Percentiles rank a stretch among this genome's conserved stretches.
phyloP scores from a whole-genome alignment of 2,888 invertebrate species.

The Clitarchus hookeri region DNA sequence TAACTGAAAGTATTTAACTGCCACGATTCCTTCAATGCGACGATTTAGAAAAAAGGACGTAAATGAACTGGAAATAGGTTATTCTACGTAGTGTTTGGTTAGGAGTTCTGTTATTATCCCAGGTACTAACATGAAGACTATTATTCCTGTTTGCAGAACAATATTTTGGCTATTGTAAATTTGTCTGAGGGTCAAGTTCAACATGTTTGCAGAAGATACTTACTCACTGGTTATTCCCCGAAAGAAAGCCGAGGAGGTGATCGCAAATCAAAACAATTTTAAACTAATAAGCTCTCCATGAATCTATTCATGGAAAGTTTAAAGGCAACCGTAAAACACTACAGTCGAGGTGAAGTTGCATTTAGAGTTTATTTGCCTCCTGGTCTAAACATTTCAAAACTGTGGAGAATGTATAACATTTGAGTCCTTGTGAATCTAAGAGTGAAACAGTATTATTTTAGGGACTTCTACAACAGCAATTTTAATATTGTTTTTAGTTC shows the following conservation, averaged over 20 bases:
- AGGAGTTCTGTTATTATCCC: not conserved
- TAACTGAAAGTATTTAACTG: not conserved
- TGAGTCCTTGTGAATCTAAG: not conserved
- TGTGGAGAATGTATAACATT: not conserved
- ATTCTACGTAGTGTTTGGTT: not conserved
- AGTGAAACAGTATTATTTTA: slow-evolving; percentile 2
- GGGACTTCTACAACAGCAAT: not conserved
- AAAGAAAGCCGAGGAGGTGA: not conserved
- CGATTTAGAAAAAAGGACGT: not conserved
- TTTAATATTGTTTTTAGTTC: not conserved
- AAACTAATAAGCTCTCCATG: not conserved
- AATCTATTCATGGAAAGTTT: not conserved
- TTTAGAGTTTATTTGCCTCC: not conserved
- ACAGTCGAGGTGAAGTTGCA: not conserved
- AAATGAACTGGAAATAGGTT: not conserved
- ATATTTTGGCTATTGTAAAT: not conserved
- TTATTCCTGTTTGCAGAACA: not conserved
- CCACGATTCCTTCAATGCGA: not conserved
- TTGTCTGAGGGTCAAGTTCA: not conserved
- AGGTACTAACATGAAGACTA: not conserved
- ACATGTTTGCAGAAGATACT: not conserved
- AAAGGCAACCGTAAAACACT: not conserved
- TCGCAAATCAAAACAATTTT: not conserved
- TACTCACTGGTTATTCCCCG: not conserved
- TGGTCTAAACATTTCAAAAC: not conserved